These are phyloP conservation scores for Frankliniella intonsa DNA, from an alignment of 2,888 invertebrate species.

Conservation along the genomic window DNA sequence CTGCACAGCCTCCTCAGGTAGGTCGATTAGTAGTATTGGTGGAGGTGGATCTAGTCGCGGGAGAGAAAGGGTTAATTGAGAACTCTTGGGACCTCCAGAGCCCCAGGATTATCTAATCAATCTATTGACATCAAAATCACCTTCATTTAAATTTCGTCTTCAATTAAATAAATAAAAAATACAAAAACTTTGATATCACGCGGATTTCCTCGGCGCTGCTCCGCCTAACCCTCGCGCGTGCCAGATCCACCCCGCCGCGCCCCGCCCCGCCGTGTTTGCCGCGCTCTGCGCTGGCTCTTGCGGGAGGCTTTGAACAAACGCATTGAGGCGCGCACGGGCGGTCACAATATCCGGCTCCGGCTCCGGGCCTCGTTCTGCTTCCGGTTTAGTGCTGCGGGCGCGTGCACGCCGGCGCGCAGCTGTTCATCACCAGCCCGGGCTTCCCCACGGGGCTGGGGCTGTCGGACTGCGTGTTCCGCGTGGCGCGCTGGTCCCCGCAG, in stretches of 20 bases:
- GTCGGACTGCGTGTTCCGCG: constrained; percentile 51
- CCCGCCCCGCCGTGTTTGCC: neutral
- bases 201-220: neutral
- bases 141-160: too few species aligned
- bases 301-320: neutral
- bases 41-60: too few species aligned
- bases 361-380: neutral
- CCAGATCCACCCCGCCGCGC: neutral
- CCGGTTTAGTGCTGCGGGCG: constrained; percentile 1
- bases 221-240: neutral
- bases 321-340: too few species aligned
- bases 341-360: too few species aligned
- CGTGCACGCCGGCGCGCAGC: neutral
- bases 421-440: constrained; percentile 51
- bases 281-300: neutral
- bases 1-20: neutral
- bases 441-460: constrained; percentile 50
- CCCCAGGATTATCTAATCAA: too few species aligned
- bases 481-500: constrained; percentile 49
- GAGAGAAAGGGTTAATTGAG: too few species aligned
- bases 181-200: too few species aligned
- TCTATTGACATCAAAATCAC: too few species aligned
- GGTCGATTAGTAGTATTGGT: too few species aligned
- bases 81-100: too few species aligned
- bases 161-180: too few species aligned